A percentile compares a stretch with the other conserved stretches of the same genome.
phyloP scores from a whole-genome alignment of 1,140 invertebrate species.

The Anoplolepis gracilipes region DNA sequence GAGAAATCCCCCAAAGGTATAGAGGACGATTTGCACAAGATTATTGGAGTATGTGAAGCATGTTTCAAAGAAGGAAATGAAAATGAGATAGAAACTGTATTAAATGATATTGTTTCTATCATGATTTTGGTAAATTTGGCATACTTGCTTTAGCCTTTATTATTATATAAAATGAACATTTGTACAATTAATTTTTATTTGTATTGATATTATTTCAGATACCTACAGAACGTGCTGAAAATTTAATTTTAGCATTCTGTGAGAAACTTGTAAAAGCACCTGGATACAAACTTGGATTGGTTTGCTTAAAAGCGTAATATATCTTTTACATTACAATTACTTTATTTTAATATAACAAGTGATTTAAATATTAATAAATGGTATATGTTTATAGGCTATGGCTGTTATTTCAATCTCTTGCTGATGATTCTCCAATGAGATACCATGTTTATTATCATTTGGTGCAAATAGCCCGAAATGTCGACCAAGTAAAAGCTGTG shows the following conservation, averaged over 20 bases:
- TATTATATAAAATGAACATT: constrained; percentile 18
- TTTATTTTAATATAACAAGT: constrained; percentile 11
- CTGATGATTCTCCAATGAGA: constrained; percentile 92
- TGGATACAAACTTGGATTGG: constrained; percentile 92
- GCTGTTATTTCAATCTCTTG: constrained; percentile 96
- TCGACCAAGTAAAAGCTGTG: constrained; percentile 93
- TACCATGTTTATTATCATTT: constrained; percentile 97
- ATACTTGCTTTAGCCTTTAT: neutral
- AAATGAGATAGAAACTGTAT: constrained; percentile 92
- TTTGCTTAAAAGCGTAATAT: constrained; percentile 95
- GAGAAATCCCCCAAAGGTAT: constrained; percentile 96
- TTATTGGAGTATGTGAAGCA: constrained; percentile 96
- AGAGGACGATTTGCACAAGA: constrained; percentile 97
- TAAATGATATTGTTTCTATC: constrained; percentile 97
- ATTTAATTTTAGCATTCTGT: constrained; percentile 96
- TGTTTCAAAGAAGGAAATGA: constrained; percentile 95
- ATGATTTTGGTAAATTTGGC: constrained; percentile 92
- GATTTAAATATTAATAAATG: constrained; percentile 37
- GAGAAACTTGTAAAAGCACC: constrained; percentile 97
- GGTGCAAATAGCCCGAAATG: constrained; percentile 94
- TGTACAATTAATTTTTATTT: constrained; percentile 9
- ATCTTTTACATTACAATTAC: constrained; percentile 38
- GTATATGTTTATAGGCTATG: constrained; percentile 88
- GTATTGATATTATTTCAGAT: constrained; percentile 87
- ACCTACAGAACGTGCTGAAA: constrained; percentile 94